Evolutionary conservation across 1,140 invertebrate genomes (phyloP), one percentile per base, ranked within the genome.

Genomic region (Glossosoma conforme): DNA sequence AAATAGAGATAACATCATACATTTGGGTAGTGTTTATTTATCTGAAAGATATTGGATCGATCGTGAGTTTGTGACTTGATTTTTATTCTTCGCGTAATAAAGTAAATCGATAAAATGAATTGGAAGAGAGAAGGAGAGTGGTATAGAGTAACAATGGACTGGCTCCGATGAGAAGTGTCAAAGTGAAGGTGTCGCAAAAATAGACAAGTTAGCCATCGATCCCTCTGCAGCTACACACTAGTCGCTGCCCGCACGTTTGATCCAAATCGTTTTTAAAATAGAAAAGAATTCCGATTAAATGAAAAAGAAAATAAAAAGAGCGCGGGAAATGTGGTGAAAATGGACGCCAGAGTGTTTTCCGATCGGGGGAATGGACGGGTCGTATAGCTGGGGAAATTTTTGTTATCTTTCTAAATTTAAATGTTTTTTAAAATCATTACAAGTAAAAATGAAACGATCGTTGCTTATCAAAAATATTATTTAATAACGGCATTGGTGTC

Each of bases 291-390:
- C n/a, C 47, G 42, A 51, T 55, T 46, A 55, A 55, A 46, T 49
- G 43, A 45, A 50, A 54, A 54, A 37, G 28, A 41, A 55, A 55
- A 55, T 25, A 55, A 47, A 47, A 24, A 22, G 36, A 33, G 41
- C 41, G 52, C 52, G 52, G 52, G 52, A 49, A 55, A 55, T 55
- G 53, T 55, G 53, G 43, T 55, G 53, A 55, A 51, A 54, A 55
- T 51, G 53, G 38, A 37, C 43, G 47, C 53, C 47, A 17, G 36
- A 44, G 47, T 25, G 35, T 22, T 22, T 42, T 49, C 38, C 46
- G 38, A 33, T 49, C 46, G 24, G 18, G 17, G 20, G 14, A n/a
- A 32, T 19, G 18, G 21, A 10, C 18, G 36, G 36, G 47, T 21
- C 6, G 2, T 6, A 2, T 9, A 25, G 42, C 47, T 50, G 4